Evolutionary conservation across 2,113 vertebrate genomes (phyloP).

Genomic region (Nanorana parkeri): DNA sequence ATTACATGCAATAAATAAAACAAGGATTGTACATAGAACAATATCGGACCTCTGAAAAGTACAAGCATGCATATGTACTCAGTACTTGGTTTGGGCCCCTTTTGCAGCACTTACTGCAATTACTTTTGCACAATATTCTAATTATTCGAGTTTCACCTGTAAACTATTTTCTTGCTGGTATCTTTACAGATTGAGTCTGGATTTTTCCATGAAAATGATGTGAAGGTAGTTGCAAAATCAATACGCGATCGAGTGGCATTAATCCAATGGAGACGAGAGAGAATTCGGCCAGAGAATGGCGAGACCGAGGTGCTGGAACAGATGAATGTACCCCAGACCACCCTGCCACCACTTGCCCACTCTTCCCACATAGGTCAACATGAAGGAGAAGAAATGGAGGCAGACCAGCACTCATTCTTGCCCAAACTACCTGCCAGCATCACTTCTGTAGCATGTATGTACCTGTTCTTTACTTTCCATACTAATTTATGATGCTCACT

Average conservation of each 20-base stretch:
- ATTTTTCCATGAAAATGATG: conserved; percentile 93
- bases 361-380: conserved; percentile 69
- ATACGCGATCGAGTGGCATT: conserved; percentile 93
- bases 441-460: conserved; percentile 84
- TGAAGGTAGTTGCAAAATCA: conserved; percentile 94
- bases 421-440: conserved; percentile 78
- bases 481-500: too few species aligned
- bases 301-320: conserved; percentile 71
- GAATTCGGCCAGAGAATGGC: conserved; percentile 77
- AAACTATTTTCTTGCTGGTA: neutral
- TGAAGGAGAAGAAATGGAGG: conserved; percentile 81
- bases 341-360: conserved; percentile 80
- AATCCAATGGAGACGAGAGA: conserved; percentile 90
- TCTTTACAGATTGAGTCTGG: conserved; percentile 89
- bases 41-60: too few species aligned
- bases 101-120: too few species aligned
- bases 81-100: too few species aligned
- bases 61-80: too few species aligned
- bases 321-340: conserved; percentile 63
- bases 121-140: too few species aligned
- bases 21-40: too few species aligned
- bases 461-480: neutral
- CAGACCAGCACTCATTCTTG: conserved; percentile 78
- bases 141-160: too few species aligned
- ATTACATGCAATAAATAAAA: too few species aligned